Percentiles rank a stretch among this genome's conserved stretches.
Conservation (phyloP, 2,797 vertebrate genomes). For the Perodicticus potto region DNA sequence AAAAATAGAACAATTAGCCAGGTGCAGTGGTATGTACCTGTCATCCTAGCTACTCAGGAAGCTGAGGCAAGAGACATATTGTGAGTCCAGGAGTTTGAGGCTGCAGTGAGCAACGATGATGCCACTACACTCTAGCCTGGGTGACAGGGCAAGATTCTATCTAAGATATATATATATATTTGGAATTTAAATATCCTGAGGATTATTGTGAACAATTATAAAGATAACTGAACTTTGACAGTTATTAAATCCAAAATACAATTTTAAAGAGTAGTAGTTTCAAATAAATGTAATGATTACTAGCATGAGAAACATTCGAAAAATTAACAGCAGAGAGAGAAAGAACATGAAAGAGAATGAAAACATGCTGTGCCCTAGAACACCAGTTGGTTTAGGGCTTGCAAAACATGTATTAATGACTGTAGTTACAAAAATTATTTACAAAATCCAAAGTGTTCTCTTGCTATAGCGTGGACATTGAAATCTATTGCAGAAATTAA, state of each 20-base stretch:
- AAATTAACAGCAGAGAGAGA: background rate
- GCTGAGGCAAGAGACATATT: background rate
- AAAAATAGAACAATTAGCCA: background rate
- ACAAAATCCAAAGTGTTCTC: background rate
- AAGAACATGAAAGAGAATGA: background rate
- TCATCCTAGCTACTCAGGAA: background rate
- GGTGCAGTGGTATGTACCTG: background rate
- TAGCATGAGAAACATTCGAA: conserved; percentile 20
- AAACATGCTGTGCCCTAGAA: no score
- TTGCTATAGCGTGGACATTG: background rate
- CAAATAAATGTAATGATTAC: conserved; percentile 23
- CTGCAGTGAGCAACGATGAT: background rate
- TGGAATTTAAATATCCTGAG: background rate
- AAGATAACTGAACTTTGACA: conserved; percentile 22
- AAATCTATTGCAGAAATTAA: background rate
- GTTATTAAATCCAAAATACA: conserved; percentile 57
- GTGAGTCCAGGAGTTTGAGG: background rate
- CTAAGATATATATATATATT: conserved; percentile 16
- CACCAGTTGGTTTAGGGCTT: background rate
- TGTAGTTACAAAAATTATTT: background rate
- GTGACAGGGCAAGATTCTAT: background rate
- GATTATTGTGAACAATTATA: conserved; percentile 43
- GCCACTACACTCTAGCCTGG: background rate
- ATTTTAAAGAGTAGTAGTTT: conserved; percentile 42
- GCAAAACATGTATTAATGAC: background rate